Evolutionary conservation across 2,113 vertebrate genomes (phyloP).

Genomic region (Eulemur macaco): DNA sequence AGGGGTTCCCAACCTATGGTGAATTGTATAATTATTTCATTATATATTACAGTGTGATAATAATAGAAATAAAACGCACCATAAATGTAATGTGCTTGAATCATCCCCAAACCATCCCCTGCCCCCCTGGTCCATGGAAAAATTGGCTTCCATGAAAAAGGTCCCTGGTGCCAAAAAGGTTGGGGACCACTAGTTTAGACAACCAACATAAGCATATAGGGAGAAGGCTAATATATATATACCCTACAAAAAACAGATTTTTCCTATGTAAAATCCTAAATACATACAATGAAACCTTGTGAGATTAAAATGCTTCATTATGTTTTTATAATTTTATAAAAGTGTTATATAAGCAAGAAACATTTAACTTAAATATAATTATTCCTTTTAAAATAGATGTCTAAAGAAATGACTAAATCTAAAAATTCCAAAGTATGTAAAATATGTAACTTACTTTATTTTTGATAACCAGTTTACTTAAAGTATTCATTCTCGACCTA

Average conservation of each 20-base stretch:
- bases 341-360: neutral
- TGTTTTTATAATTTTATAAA: conserved; percentile 30
- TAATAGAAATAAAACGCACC: too few relatives aligned
- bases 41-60: too few relatives aligned
- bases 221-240: neutral
- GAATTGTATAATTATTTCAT: too few relatives aligned
- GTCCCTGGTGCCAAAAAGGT: too few relatives aligned
- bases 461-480: neutral
- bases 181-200: neutral
- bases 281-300: neutral
- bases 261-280: conserved; percentile 1
- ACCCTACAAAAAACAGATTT: neutral
- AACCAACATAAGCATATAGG: neutral
- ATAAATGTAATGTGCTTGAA: too few relatives aligned
- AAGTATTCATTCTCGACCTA: neutral
- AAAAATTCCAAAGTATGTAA: neutral
- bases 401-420: neutral
- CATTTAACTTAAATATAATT: conserved; percentile 34
- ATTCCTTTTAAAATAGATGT: neutral
- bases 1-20: too few relatives aligned
- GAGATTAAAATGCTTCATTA: neutral
- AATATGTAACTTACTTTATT: neutral
- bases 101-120: too few relatives aligned
- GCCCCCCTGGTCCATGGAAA: too few relatives aligned
- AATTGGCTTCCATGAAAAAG: too few relatives aligned